phyloP scores from a whole-genome alignment of 2,888 invertebrate species.

The Isoperla grammatica region DNA sequence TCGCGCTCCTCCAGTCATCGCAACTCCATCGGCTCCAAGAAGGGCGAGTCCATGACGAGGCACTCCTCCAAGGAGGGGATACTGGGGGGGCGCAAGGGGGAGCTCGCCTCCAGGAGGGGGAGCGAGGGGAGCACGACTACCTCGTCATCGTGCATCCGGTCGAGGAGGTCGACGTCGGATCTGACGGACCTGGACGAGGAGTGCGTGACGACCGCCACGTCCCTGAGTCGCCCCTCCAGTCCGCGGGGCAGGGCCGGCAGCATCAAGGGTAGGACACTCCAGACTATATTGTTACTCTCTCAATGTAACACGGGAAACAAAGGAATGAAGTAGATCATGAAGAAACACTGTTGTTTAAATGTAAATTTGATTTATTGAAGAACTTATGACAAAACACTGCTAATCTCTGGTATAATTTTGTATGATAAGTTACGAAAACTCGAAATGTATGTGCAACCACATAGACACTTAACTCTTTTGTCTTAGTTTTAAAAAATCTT shows the following conservation, averaged over 20 bases:
- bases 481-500: no score
- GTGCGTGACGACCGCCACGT: slow-evolving; percentile 51
- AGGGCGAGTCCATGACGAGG: background rate
- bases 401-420: no score
- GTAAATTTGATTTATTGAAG: no score
- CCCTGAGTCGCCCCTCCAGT: slow-evolving; percentile 57
- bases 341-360: no score
- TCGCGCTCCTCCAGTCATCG: slow-evolving; percentile 1
- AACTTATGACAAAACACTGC: no score
- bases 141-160: slow-evolving; percentile 17
- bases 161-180: slow-evolving; percentile 70
- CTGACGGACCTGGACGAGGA: slow-evolving; percentile 55
- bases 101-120: slow-evolving; percentile 8
- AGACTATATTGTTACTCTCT: no score
- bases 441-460: no score
- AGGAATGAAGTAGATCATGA: no score
- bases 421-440: no score
- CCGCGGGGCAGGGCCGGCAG: slow-evolving; percentile 58
- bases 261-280: slow-evolving; percentile 31
- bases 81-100: slow-evolving; percentile 8
- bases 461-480: no score
- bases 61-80: background rate
- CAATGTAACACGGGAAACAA: no score
- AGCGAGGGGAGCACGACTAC: slow-evolving; percentile 18
- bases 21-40: slow-evolving; percentile 10